These are phyloP conservation scores for Lathronympha strigana DNA, from an alignment of 2,888 invertebrate species.

Conservation along the genomic window DNA sequence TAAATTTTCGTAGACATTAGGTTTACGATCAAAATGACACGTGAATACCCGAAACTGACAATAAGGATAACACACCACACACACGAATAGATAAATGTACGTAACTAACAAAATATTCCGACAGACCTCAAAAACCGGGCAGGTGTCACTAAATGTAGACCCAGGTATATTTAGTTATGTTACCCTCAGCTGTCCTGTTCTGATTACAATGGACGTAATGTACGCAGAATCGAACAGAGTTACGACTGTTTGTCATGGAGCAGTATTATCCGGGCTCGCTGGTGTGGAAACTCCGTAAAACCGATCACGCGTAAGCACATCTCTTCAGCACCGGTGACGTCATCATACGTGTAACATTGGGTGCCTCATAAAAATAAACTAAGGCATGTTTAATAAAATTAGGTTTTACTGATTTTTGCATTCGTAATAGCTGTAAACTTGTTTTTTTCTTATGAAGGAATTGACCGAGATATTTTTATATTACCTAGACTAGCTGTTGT, in stretches of 20 bases:
- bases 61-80: constrained; percentile 21
- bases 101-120: not conserved
- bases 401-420: constrained; percentile 9
- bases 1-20: not conserved
- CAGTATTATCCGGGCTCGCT: constrained; percentile 51
- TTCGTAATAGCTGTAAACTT: too few relatives aligned
- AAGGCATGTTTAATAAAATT: constrained; percentile 20
- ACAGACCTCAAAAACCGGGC: constrained; percentile 24
- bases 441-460: too few relatives aligned
- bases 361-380: constrained; percentile 38
- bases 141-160: constrained; percentile 29
- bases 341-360: constrained; percentile 44
- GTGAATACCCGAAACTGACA: not conserved
- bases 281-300: constrained; percentile 59
- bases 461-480: too few relatives aligned
- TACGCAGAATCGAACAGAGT: not conserved
- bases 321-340: constrained; percentile 57
- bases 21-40: not conserved
- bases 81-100: constrained; percentile 15
- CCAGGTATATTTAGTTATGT: constrained; percentile 32
- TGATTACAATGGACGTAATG: not conserved
- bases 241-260: not conserved
- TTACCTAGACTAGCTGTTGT: too few relatives aligned
- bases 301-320: constrained; percentile 63
- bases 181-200: not conserved